Evolutionary conservation across 2,888 invertebrate species (phyloP).

Genomic region (Achlya flavicornis): DNA sequence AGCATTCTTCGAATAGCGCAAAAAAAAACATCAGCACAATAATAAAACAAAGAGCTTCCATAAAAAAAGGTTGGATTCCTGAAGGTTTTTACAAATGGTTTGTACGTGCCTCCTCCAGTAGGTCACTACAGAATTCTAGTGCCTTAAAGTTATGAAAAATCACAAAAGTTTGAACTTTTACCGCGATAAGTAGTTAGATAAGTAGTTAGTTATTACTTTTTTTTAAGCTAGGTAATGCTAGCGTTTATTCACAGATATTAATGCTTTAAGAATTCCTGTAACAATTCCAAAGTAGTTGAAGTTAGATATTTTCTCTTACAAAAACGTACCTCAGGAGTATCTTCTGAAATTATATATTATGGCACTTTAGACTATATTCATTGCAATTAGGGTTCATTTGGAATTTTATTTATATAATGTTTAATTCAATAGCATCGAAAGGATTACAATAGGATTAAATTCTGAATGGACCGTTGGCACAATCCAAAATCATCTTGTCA

Average conservation of each 20-base stretch:
- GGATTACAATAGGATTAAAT: not conserved
- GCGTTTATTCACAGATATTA: conserved; percentile 41
- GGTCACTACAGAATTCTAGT: conserved; percentile 45
- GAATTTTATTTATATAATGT: too few species aligned
- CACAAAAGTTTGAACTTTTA: conserved; percentile 58
- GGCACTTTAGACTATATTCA: not conserved
- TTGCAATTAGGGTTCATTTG: too few species aligned
- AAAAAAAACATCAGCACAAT: conserved; percentile 40
- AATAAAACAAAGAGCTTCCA: conserved; percentile 44
- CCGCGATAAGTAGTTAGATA: conserved; percentile 64
- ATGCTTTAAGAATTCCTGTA: conserved; percentile 41
- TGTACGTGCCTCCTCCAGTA: conserved; percentile 53
- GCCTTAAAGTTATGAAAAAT: conserved; percentile 67
- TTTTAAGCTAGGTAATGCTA: conserved; percentile 22
- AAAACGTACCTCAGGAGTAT: not conserved
- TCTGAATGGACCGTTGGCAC: conserved; percentile 26
- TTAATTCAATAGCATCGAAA: not conserved
- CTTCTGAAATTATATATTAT: too few species aligned
- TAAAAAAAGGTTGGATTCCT: conserved; percentile 44
- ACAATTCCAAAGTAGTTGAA: conserved; percentile 10
- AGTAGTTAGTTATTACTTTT: conserved; percentile 52
- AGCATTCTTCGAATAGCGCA: conserved; percentile 3
- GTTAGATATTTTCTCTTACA: not conserved
- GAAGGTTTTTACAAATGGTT: conserved; percentile 54
- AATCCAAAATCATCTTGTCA: conserved; percentile 28